These are phyloP conservation scores for Campylomormyrus numenius DNA, from an alignment of 2,113 vertebrate genomes.

Conservation along the genomic window DNA sequence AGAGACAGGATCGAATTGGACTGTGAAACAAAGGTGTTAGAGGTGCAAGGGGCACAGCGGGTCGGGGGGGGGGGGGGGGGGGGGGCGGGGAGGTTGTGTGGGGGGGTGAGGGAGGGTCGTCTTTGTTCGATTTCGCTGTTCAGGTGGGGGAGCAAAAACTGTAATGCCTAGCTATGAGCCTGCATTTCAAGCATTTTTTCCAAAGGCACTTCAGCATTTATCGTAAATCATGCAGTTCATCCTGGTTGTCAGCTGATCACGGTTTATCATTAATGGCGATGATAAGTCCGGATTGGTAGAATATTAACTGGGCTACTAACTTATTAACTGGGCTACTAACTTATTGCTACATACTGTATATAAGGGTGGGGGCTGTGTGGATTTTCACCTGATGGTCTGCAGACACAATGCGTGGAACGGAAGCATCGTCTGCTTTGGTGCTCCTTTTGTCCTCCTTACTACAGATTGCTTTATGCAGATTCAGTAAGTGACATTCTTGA, in stretches of 20 bases:
- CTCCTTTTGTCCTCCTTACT: not conserved
- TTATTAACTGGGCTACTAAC: not conserved
- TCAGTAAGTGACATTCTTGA: not conserved
- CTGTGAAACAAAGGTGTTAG: slow-evolving; percentile 10
- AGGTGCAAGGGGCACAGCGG: not conserved
- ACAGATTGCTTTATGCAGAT: not conserved
- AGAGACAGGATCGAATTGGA: not conserved
- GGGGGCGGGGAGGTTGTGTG: too few species aligned
- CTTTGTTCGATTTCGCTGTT: not conserved
- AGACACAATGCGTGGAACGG: not conserved
- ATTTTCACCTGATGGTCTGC: not conserved
- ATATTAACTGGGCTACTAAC: not conserved
- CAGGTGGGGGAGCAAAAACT: not conserved
- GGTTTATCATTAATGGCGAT: not conserved
- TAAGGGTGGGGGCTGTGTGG: not conserved
- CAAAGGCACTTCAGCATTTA: not conserved
- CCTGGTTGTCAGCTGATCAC: not conserved
- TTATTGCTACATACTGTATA: not conserved
- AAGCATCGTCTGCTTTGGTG: not conserved
- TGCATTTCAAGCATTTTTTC: not conserved
- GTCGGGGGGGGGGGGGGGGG: not conserved
- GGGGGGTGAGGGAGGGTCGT: not conserved
- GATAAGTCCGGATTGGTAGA: not conserved
- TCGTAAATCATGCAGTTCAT: not conserved
- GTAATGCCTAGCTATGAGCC: not conserved